A percentile compares a stretch with the other conserved stretches of the same genome.
Evolutionary conservation across 2,113 vertebrate genomes (phyloP).

Genomic region (Dipodomys spectabilis): DNA sequence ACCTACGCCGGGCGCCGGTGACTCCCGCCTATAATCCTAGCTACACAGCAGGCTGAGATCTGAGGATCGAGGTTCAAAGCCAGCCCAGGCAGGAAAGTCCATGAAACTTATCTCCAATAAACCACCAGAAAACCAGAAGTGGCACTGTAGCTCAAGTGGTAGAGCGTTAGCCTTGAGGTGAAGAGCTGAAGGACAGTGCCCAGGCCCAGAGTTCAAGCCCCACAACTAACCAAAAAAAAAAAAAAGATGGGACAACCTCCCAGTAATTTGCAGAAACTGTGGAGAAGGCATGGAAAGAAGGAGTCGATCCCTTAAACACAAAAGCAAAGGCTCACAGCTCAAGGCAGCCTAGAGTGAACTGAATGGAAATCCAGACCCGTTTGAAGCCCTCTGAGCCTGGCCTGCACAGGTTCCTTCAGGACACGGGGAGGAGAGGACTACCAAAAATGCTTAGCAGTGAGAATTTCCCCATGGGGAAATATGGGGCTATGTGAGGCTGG

Average conservation of each 20-base stretch:
- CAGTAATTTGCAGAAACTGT: not conserved
- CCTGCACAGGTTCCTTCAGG: not conserved
- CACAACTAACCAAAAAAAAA: too few species aligned
- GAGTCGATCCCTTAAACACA: constrained; percentile 8
- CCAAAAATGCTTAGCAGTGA: not conserved
- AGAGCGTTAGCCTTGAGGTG: too few species aligned
- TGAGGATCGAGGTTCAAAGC: too few species aligned
- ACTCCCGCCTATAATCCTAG: too few species aligned
- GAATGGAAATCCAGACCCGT: not conserved
- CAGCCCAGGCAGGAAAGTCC: too few species aligned
- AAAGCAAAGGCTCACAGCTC: not conserved
- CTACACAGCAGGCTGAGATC: too few species aligned
- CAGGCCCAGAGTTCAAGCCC: too few species aligned
- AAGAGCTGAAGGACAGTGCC: too few species aligned
- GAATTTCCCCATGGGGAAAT: not conserved
- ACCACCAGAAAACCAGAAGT: too few species aligned
- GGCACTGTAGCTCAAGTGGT: too few species aligned
- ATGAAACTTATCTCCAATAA: too few species aligned
- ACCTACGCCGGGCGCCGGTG: too few species aligned
- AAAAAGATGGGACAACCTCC: not conserved
- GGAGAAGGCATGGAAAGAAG: not conserved
- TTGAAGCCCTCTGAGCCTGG: not conserved
- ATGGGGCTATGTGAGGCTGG: not conserved
- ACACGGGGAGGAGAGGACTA: not conserved
- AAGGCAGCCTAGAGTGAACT: not conserved